Percentiles rank a stretch among this genome's conserved stretches.
phyloP scores from a whole-genome alignment of 2,888 invertebrate species.

The Chromoteleia sp. region DNA sequence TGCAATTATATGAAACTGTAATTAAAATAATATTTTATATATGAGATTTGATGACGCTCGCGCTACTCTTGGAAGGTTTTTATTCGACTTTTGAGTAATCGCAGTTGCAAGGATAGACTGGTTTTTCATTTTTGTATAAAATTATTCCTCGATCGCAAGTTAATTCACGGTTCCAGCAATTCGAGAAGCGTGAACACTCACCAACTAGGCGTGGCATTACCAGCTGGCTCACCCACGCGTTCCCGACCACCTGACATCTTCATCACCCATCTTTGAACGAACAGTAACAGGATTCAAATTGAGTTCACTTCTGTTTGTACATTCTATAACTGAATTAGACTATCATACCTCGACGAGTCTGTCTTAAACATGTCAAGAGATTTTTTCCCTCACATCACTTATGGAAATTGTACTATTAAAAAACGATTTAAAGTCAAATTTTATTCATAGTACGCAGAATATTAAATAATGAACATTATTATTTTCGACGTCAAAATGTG shows the following conservation, averaged over 20 bases:
- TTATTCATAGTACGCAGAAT: not conserved
- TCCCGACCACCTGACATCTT: constrained; percentile 79
- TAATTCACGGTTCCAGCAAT: constrained; percentile 69
- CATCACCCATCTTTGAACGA: constrained; percentile 76
- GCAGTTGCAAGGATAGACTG: not conserved
- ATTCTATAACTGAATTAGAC: constrained; percentile 57
- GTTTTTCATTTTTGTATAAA: constrained; percentile 8
- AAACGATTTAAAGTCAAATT: not conserved
- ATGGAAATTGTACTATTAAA: not conserved
- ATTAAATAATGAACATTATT: too few relatives aligned
- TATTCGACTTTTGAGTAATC: not conserved
- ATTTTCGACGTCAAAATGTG: too few relatives aligned
- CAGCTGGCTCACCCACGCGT: constrained; percentile 82
- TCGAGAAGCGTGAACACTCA: constrained; percentile 78
- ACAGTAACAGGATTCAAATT: constrained; percentile 74
- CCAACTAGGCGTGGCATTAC: constrained; percentile 73
- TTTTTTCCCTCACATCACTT: constrained; percentile 9
- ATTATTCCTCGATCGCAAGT: constrained; percentile 33
- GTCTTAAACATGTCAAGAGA: constrained; percentile 24
- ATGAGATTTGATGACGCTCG: too few relatives aligned
- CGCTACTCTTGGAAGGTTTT: too few relatives aligned
- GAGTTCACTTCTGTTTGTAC: constrained; percentile 62
- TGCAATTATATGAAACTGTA: too few relatives aligned
- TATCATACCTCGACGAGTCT: constrained; percentile 35
- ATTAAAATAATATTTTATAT: too few relatives aligned